Conservation (phyloP, 2,797 vertebrate genomes). For the Gallinago stenura region DNA sequence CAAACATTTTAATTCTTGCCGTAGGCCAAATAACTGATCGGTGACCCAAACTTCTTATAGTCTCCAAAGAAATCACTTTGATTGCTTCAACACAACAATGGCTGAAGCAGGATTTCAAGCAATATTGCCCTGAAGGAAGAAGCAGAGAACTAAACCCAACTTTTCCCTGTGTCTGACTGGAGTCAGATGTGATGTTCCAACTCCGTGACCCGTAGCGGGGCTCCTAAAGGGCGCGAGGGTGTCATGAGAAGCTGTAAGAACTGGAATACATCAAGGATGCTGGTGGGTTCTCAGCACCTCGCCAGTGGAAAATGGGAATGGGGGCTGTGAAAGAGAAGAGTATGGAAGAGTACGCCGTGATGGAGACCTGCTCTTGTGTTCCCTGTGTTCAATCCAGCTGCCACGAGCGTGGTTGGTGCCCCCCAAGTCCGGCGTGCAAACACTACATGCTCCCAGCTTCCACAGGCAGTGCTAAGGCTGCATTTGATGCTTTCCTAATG, state of each 20-base stretch:
- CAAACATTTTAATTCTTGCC: background rate
- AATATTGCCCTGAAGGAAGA: background rate
- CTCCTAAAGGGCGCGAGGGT: background rate
- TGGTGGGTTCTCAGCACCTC: background rate
- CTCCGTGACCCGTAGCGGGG: background rate
- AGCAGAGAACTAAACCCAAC: background rate
- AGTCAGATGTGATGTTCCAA: background rate
- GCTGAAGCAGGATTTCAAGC: background rate
- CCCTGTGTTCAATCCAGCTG: background rate
- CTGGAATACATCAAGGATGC: background rate
- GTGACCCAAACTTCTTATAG: background rate
- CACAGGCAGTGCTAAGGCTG: constrained; percentile 46
- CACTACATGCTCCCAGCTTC: constrained; percentile 14
- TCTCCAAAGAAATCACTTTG: background rate
- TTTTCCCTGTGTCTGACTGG: accelerated
- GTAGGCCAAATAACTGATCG: background rate
- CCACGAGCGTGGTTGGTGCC: background rate
- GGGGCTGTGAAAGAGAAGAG: background rate
- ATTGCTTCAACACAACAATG: background rate
- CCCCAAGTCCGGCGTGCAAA: background rate
- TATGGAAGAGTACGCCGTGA: accelerated
- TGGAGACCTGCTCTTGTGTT: background rate
- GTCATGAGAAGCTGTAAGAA: background rate
- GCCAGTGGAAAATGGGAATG: background rate
- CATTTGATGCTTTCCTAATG: constrained; percentile 70